Conservation (phyloP, 2,113 vertebrate species). For the Ginglymostoma cirratum region DNA sequence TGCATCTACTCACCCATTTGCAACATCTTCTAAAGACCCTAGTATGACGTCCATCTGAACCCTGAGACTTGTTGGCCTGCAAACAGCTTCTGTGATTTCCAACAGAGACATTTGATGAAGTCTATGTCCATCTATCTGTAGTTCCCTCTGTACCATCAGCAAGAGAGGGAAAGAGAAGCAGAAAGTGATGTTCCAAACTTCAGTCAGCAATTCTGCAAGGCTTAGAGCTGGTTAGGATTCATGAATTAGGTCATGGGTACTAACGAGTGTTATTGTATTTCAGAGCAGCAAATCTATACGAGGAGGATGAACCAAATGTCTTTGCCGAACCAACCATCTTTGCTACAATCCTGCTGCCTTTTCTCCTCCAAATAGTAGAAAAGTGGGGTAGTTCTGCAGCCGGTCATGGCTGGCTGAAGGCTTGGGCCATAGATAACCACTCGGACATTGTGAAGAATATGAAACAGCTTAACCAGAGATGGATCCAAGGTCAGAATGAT, state of each 20-base stretch:
- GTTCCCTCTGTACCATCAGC: background rate
- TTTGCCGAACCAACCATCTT: constrained; percentile 69
- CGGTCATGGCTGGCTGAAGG: constrained; percentile 44
- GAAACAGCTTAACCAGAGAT: constrained; percentile 49
- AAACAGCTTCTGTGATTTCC: background rate
- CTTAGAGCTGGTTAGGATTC: background rate
- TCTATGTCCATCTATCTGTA: background rate
- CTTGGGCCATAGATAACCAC: constrained; percentile 54
- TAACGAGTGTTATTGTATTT: background rate
- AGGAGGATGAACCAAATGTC: constrained; percentile 72
- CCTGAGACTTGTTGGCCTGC: no score
- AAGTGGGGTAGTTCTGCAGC: constrained; percentile 43
- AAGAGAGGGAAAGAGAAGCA: background rate
- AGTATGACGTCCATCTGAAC: no score
- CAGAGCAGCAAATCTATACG: constrained; percentile 66
- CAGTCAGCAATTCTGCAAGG: background rate
- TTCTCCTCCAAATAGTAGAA: constrained; percentile 56
- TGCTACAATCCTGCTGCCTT: constrained; percentile 55
- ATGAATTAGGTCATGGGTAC: background rate
- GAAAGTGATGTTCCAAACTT: background rate
- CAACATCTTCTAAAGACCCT: no score
- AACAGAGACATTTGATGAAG: background rate
- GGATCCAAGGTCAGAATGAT: constrained; percentile 53
- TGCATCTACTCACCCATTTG: no score
- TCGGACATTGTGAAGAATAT: constrained; percentile 49